phyloP scores from a whole-genome alignment of 2,113 vertebrate species.

The Brachypodius melanocephalos region DNA sequence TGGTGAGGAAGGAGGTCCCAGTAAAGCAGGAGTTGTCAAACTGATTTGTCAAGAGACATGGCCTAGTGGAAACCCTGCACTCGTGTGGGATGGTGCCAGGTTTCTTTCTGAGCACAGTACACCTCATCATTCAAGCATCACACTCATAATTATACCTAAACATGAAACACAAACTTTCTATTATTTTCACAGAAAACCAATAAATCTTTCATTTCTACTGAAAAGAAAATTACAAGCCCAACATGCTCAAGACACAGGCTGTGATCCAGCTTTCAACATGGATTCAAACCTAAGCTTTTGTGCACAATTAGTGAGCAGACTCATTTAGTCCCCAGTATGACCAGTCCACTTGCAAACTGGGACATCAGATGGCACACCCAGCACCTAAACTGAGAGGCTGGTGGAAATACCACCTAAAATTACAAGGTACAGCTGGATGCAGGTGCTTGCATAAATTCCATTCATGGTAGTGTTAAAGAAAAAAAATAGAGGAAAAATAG shows the following conservation, averaged over 20 bases:
- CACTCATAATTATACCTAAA: not conserved
- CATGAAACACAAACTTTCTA: not conserved
- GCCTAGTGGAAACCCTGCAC: not conserved
- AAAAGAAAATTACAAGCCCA: not conserved
- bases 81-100: not conserved
- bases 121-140: not conserved
- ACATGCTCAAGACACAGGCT: not conserved
- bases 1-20: not conserved
- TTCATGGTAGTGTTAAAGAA: not conserved
- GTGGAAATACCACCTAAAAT: not conserved
- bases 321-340: not conserved
- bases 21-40: not conserved
- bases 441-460: not conserved
- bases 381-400: not conserved
- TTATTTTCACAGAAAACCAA: not conserved
- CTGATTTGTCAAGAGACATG: accelerated
- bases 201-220: not conserved
- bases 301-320: not conserved
- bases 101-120: not conserved
- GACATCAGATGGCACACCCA: not conserved
- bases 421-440: not conserved
- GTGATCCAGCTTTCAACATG: not conserved
- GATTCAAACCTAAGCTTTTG: not conserved
- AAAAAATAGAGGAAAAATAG: not conserved
- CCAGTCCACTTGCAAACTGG: not conserved